phyloP scores from a whole-genome alignment of 2,113 vertebrate genomes.

The Ophthalmotilapia sp. region DNA sequence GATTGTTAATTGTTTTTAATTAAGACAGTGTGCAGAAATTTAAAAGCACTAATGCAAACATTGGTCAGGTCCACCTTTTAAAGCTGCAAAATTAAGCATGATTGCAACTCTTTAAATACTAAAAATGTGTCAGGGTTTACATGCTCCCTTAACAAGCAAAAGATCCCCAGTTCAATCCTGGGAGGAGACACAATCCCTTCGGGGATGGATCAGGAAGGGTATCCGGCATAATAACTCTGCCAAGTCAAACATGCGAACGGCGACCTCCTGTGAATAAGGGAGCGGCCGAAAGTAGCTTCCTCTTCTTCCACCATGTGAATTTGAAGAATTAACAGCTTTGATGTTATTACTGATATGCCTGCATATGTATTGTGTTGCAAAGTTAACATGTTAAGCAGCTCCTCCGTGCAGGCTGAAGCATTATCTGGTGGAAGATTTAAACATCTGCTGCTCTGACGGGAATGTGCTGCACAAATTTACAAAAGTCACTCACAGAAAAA shows the following conservation, averaged over 20 bases:
- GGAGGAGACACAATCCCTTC: not conserved
- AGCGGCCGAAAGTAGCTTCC: not conserved
- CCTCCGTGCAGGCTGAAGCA: not conserved
- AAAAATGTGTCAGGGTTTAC: not conserved
- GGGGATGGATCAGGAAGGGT: not conserved
- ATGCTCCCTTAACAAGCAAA: not conserved
- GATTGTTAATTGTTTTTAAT: not conserved
- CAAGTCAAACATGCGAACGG: not conserved
- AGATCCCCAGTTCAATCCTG: not conserved
- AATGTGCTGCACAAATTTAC: not conserved
- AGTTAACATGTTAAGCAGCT: not conserved
- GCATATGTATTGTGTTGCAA: not conserved
- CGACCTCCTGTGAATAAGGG: not conserved
- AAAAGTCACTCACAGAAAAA: not conserved
- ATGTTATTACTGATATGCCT: not conserved
- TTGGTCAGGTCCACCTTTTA: not conserved
- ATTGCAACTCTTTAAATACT: not conserved
- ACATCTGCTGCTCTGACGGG: not conserved
- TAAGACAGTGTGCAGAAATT: not conserved
- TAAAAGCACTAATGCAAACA: not conserved
- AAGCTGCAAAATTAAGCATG: not conserved
- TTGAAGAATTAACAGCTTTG: not conserved
- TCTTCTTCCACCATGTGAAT: not conserved
- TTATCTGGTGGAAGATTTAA: not conserved
- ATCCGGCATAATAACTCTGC: not conserved